Conservation (phyloP, 2,113 vertebrate genomes). For the Scomber scombrus region DNA sequence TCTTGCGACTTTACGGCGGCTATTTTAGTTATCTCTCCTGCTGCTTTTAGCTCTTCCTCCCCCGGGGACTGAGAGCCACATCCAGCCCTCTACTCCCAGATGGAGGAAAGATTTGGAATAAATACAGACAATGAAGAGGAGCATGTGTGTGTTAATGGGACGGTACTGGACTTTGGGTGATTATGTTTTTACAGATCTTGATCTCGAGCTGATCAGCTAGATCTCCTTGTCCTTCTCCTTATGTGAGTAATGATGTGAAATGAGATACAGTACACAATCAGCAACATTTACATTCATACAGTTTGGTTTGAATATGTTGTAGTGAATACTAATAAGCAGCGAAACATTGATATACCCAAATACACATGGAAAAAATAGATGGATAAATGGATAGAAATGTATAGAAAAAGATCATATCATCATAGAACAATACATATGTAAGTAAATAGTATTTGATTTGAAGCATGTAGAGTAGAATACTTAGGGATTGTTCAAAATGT, state of each 20-base stretch:
- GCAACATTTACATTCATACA: not conserved
- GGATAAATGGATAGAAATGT: no score
- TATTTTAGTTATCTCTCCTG: constrained; percentile 60
- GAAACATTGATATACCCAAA: no score
- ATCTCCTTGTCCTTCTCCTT: no score
- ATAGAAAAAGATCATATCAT: no score
- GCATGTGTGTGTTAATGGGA: constrained; percentile 1
- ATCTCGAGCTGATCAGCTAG: not conserved
- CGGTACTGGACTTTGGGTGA: not conserved
- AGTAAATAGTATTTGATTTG: no score
- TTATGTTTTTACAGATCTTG: not conserved
- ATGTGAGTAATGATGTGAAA: not conserved
- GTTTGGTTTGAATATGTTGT: no score
- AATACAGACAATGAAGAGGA: constrained; percentile 35
- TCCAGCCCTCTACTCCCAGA: constrained; percentile 5
- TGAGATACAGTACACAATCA: not conserved
- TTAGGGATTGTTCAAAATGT: no score
- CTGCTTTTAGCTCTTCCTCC: constrained; percentile 47
- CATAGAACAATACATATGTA: no score
- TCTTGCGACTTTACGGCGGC: constrained; percentile 33
- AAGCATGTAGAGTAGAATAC: no score
- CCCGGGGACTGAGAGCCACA: constrained; percentile 27
- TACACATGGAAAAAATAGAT: no score
- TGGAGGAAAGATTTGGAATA: constrained; percentile 30
- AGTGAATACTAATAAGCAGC: no score